These are phyloP conservation scores for fruit fly (Drosophila melanogaster) DNA, from an alignment of 1,140 invertebrate genomes.

Conservation along the genomic window Release_6_plus_ISO1_MT NT_033779.5:14427001-14427500, in stretches of 20 bases:
- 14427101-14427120: slow-evolving; percentile 40
- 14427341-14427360: not conserved
- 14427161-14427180: slow-evolving; percentile 66
- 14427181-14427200: slow-evolving; percentile 77
- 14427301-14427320: not conserved
- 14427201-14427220: slow-evolving; percentile 73
- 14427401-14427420: too few species aligned
- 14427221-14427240: slow-evolving; percentile 37
- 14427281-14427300: not conserved
- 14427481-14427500: too few species aligned
- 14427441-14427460: too few species aligned
- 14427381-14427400: too few species aligned
- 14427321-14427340: not conserved
- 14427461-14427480: not conserved
- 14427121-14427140: slow-evolving; percentile 36
- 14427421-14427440: too few species aligned
- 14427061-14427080: slow-evolving; percentile 77
- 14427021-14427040: slow-evolving; percentile 78
- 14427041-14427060: slow-evolving; percentile 64
- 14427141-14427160: slow-evolving; percentile 72
- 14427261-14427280: slow-evolving; percentile 10
- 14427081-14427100: slow-evolving; percentile 71
- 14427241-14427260: slow-evolving; percentile 28
- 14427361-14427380: too few species aligned
- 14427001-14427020: slow-evolving; percentile 31